phyloP scores from a whole-genome alignment of 2,113 vertebrate genomes.

The Epinephelus lanceolatus region DNA sequence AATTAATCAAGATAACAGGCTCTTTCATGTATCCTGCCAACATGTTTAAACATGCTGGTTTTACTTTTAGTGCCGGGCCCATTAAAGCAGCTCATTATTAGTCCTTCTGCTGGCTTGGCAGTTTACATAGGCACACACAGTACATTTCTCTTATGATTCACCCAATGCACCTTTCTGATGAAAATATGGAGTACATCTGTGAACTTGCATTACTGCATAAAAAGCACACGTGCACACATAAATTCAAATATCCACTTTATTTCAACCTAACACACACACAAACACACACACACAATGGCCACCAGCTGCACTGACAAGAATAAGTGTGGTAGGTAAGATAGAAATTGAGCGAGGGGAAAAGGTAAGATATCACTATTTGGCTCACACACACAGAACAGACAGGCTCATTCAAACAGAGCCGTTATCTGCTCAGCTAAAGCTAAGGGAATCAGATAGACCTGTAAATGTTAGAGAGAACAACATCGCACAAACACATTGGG shows the following conservation, averaged over 20 bases:
- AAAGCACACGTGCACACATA: slow-evolving; percentile 18
- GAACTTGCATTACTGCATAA: slow-evolving; percentile 20
- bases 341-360: slow-evolving; percentile 39
- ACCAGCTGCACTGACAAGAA: slow-evolving; percentile 25
- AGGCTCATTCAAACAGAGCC: slow-evolving; percentile 59
- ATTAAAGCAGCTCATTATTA: slow-evolving; percentile 54
- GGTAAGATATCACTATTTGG: slow-evolving; percentile 58
- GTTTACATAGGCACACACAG: slow-evolving; percentile 18
- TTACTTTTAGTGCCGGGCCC: slow-evolving; percentile 16
- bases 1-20: slow-evolving; percentile 50
- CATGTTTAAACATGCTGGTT: slow-evolving; percentile 30
- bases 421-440: slow-evolving; percentile 69
- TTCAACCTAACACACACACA: not conserved
- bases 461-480: slow-evolving; percentile 61
- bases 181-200: slow-evolving; percentile 10
- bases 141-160: slow-evolving; percentile 27
- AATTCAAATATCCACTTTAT: slow-evolving; percentile 43
- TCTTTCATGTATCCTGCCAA: slow-evolving; percentile 28
- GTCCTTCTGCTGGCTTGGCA: slow-evolving; percentile 43
- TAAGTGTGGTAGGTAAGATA: slow-evolving; percentile 29
- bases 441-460: slow-evolving; percentile 67
- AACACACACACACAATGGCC: not conserved
- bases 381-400: slow-evolving; percentile 46
- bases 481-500: slow-evolving; percentile 53
- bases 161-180: slow-evolving; percentile 16